These are phyloP conservation scores for Echinometra lucunter DNA, from an alignment of 53 echinoderm and acorn worm genomes.

Conservation along the genomic window DNA sequence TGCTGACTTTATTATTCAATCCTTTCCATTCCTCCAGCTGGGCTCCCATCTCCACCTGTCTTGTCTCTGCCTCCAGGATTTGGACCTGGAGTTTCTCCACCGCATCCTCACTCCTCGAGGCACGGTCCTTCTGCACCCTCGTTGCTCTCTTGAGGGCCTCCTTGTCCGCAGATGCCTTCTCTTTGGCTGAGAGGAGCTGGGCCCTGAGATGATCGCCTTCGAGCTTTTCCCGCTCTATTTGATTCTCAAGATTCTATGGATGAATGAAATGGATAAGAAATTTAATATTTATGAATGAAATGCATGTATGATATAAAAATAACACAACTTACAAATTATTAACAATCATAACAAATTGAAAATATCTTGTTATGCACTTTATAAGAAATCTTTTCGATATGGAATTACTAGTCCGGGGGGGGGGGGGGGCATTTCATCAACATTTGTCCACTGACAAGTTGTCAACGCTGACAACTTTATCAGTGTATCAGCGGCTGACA, in stretches of 20 bases:
- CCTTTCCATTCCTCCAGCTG: constrained; percentile 84
- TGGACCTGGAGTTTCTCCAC: constrained; percentile 91
- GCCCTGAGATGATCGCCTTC: constrained; percentile 86
- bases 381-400: no score
- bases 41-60: constrained; percentile 71
- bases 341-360: no score
- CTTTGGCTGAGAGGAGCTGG: constrained; percentile 83
- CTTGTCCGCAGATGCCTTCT: constrained; percentile 90
- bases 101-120: constrained; percentile 92
- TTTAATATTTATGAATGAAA: neutral
- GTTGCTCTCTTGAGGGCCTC: constrained; percentile 98
- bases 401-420: no score
- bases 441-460: no score
- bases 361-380: no score
- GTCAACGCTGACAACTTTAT: no score
- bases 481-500: no score
- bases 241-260: constrained; percentile 84
- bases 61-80: constrained; percentile 85
- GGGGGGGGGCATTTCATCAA: no score
- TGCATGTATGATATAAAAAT: neutral
- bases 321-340: no score
- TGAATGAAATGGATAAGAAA: neutral
- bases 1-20: constrained; percentile 62
- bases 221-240: constrained; percentile 86
- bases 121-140: constrained; percentile 94